These are phyloP conservation scores for Acleris laterana DNA, from an alignment of 2,888 invertebrate genomes.

Conservation along the genomic window DNA sequence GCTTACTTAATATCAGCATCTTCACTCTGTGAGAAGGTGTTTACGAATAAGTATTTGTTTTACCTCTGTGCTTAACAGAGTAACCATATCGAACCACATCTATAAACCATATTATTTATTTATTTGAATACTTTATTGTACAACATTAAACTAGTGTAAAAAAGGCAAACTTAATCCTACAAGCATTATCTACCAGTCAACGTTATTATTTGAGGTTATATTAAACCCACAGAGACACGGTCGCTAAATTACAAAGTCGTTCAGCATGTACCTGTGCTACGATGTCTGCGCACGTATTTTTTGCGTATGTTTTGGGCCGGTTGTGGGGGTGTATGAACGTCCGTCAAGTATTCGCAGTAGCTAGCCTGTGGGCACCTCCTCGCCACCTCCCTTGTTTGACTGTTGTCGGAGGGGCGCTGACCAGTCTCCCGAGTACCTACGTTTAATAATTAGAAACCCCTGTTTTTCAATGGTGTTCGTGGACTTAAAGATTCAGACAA, in stretches of 20 bases:
- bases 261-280: conserved; percentile 32
- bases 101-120: too few relatives aligned
- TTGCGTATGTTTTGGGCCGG: neutral
- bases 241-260: neutral
- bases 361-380: conserved; percentile 4
- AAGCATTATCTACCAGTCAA: too few relatives aligned
- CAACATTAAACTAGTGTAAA: too few relatives aligned
- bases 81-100: too few relatives aligned
- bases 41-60: too few relatives aligned
- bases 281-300: conserved; percentile 13
- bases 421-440: conserved; percentile 40
- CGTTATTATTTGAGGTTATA: neutral
- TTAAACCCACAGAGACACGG: neutral
- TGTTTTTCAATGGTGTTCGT: conserved; percentile 40
- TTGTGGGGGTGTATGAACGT: neutral
- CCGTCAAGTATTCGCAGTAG: neutral
- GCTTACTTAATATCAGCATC: too few relatives aligned
- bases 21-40: too few relatives aligned
- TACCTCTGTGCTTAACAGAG: too few relatives aligned
- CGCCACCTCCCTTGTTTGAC: conserved; percentile 39
- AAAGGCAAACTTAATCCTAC: too few relatives aligned
- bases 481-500: conserved; percentile 41
- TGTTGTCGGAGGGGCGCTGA: conserved; percentile 39
- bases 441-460: conserved; percentile 37
- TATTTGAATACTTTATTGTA: too few relatives aligned